These are phyloP conservation scores for Parauchenoglanis punctatus DNA, from an alignment of 2,797 vertebrate species.

Conservation along the genomic window DNA sequence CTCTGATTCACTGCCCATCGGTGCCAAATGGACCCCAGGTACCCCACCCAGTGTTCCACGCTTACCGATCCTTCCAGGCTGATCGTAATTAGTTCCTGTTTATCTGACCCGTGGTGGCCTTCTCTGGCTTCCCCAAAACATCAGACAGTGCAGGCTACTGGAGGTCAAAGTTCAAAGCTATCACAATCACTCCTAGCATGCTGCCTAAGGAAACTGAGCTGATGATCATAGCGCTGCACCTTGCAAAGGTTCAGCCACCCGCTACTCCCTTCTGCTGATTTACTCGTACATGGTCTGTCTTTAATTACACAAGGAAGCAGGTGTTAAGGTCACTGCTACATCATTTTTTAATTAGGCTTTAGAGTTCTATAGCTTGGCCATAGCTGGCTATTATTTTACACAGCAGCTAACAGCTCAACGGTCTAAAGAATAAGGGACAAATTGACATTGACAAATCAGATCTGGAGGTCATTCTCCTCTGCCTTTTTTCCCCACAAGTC, in stretches of 20 bases:
- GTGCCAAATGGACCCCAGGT: slow-evolving; percentile 20
- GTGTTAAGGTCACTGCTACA: slow-evolving; percentile 35
- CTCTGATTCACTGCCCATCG: slow-evolving; percentile 16
- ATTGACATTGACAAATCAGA: slow-evolving; percentile 19
- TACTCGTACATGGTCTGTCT: slow-evolving; percentile 26
- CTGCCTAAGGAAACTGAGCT: slow-evolving; percentile 46
- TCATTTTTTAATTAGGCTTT: slow-evolving; percentile 26
- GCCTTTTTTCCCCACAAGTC: not conserved
- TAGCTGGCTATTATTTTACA: slow-evolving; percentile 25
- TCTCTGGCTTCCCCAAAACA: slow-evolving; percentile 50
- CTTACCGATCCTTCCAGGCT: slow-evolving; percentile 19
- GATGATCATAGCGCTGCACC: slow-evolving; percentile 47
- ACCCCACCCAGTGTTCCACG: not conserved
- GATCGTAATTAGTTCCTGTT: slow-evolving; percentile 63
- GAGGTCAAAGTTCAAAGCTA: slow-evolving; percentile 59
- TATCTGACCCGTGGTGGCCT: slow-evolving; percentile 56
- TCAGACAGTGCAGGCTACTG: slow-evolving; percentile 46
- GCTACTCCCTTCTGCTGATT: slow-evolving; percentile 36
- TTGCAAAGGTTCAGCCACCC: slow-evolving; percentile 35
- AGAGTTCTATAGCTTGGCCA: slow-evolving; percentile 3
- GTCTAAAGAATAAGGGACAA: slow-evolving; percentile 2
- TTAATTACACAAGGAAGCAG: slow-evolving; percentile 44
- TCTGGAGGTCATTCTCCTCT: not conserved
- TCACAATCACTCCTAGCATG: slow-evolving; percentile 49
- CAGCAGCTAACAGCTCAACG: not conserved